phyloP scores from a whole-genome alignment of 2,113 vertebrate genomes.

The Cynoglossus semilaevis region DNA sequence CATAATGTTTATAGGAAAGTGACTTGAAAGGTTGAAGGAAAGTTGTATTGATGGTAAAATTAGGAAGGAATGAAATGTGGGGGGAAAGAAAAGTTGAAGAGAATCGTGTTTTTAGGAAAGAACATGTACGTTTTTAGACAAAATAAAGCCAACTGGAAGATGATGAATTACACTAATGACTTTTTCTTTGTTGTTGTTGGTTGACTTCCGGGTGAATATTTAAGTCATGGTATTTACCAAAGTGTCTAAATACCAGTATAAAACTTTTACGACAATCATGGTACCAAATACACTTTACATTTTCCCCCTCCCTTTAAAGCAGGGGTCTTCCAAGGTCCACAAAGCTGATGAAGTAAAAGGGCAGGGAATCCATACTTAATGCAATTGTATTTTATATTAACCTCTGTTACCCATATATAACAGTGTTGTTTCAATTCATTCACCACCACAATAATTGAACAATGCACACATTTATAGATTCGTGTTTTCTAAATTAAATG shows the following conservation, averaged over 20 bases:
- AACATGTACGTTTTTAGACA: constrained; percentile 66
- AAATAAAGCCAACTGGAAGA: constrained; percentile 50
- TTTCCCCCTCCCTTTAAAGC: too few species aligned
- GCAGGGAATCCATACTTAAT: too few species aligned
- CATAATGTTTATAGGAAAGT: constrained; percentile 33
- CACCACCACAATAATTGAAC: too few species aligned
- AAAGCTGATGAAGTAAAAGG: too few species aligned
- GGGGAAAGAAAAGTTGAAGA: constrained; percentile 25
- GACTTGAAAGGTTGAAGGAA: constrained; percentile 51
- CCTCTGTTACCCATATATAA: too few species aligned
- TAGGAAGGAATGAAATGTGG: constrained; percentile 1
- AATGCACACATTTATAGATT: too few species aligned
- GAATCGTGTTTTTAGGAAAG: constrained; percentile 40
- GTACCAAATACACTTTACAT: too few species aligned
- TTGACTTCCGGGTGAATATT: constrained; percentile 1
- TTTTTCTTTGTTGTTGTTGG: constrained; percentile 3
- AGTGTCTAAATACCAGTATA: not conserved
- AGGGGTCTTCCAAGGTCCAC: too few species aligned
- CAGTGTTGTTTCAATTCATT: too few species aligned
- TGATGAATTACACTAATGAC: constrained; percentile 28
- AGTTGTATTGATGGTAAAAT: constrained; percentile 49
- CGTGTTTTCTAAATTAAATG: too few species aligned
- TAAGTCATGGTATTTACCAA: not conserved
- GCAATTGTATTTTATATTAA: too few species aligned
- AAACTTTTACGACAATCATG: too few species aligned